Base-by-base conservation (phyloP, 1,140 invertebrate species). In the Mamestra configurata region DNA sequence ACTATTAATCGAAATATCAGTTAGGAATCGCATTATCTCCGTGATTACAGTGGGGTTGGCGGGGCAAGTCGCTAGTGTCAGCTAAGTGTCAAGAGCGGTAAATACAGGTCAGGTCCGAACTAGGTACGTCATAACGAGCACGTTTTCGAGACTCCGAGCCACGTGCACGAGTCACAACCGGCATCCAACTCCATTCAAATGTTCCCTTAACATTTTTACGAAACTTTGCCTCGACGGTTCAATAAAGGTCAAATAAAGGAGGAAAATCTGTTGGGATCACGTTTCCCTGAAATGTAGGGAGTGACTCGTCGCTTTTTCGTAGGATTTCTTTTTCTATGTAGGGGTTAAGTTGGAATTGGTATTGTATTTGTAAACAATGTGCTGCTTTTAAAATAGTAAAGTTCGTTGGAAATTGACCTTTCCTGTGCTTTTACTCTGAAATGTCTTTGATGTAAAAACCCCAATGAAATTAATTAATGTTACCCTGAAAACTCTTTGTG, bases 81-180 rank as follows among this genome's bases (percentile, higher is more conserved):
- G 66, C 40, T 70, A 27, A 22, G 66, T 70, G 66, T 70, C 66
- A 70, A 70, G 66, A 70, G 66, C 66, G 66, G 66, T 22, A 40
- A 46, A 68, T 68, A 70, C 40, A 13, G 66, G 66, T 70, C 66
- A 49, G 40, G 40, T 40, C 59, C 61, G 61, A 18, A 37, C 59
- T 46, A n/a, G 27, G 2, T 1, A 27, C 66, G 66, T 70, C 66
- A 70, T 46, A 46, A 70, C 66, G 43, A 46, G 66, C 66, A 70
- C 66, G 66, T 70, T 70, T 24, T 20, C 20, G 40, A 46, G 66
- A 49, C 40, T 15, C 40, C 66, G 40, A 27, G 40, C 66, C 66
- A 70, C 66, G 66, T 70, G 66, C 66, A 37, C 59, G 1, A 27
- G 13, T 18, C 15, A 8, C 66, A n/a, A 18, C 66, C 35, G 31